Evolutionary conservation across 53 echinoderm and acorn worm genomes (phyloP), one percentile per base, ranked within the genome.

Genomic region (Luidia sarsii): DNA sequence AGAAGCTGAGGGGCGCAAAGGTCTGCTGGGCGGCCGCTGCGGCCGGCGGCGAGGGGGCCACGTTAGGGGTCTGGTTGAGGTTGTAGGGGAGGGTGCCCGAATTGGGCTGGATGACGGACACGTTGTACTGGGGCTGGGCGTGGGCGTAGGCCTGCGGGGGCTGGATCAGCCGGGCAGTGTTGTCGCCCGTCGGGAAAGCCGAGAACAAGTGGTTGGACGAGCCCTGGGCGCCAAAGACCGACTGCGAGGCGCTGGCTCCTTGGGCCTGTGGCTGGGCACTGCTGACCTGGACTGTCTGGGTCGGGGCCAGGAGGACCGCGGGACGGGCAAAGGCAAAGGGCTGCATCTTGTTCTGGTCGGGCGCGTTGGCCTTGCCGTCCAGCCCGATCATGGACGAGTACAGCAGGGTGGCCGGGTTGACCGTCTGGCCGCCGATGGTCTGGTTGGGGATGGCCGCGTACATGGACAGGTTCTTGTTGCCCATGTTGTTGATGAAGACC

Each of bases 21-120:
- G 89, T 63, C 53, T 83, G 89, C 80, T 89, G 89, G 23, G 83
- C 68, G 30, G 83, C 68, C 1, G 82, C 83, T 21, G 83, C 36
- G 16, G 83, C 70, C 8, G 89, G 89, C 14, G 89, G 85, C 7
- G 84, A 77, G 20, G 84, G 85, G 11, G 80, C 79, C 21, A 80
- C 68, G 28, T 46, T 43, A 2, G 80, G 69, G 7, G 65, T 64
- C 25, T 89, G 89, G 38, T 83, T 84, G 36, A 84, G 66, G 16
- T 83, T 83, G 80, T 80, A 89, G 46, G 79, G 89, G 56, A 80
- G 75, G 2, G 65, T 70, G 32, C 60, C 84, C 24, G 77, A 84
- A 14, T 69, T 75, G 10, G 89, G 65, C 29, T 84, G 81, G 23
- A 67, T 64, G 15, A 74, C 89, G 20, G 84, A 85, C 18, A 69